Evolutionary conservation across 2,888 invertebrate species (phyloP).

Genomic region (Tachina lurida): DNA sequence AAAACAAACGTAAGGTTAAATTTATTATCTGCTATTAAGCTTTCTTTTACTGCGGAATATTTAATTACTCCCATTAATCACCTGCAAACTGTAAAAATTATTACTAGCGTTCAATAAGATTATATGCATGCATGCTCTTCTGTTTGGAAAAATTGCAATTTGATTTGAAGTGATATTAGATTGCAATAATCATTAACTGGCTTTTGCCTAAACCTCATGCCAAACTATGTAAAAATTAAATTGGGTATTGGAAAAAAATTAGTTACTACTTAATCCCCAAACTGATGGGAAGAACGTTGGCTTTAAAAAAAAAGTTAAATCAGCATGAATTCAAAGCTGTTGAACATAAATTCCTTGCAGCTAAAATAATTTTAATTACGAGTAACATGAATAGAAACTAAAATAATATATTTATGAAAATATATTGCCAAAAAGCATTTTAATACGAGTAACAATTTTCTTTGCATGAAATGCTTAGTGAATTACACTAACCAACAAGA

Average conservation of each 20-base stretch:
- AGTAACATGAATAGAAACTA: not conserved
- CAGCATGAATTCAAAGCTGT: no score
- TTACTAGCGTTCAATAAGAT: slow-evolving; percentile 18
- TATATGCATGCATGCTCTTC: slow-evolving; percentile 18
- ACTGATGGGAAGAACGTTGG: no score
- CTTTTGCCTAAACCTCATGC: not conserved
- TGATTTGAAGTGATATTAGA: slow-evolving; percentile 41
- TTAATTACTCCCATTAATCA: slow-evolving; percentile 55
- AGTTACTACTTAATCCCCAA: not conserved
- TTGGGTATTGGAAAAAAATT: not conserved
- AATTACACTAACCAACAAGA: no score
- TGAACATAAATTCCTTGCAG: not conserved
- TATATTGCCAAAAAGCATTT: not conserved
- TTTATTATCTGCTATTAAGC: slow-evolving; percentile 19
- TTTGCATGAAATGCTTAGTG: no score
- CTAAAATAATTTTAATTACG: not conserved
- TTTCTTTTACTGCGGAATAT: slow-evolving; percentile 1
- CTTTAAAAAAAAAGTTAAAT: no score
- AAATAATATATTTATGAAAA: not conserved
- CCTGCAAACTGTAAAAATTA: slow-evolving; percentile 28
- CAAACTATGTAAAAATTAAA: not conserved
- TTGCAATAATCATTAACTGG: slow-evolving; percentile 29
- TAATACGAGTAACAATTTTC: not conserved
- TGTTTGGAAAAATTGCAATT: slow-evolving; percentile 40
- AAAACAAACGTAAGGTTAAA: not conserved